These are phyloP conservation scores for Paramisgurnus dabryanus DNA, from an alignment of 2,113 vertebrate genomes.

Conservation along the genomic window DNA sequence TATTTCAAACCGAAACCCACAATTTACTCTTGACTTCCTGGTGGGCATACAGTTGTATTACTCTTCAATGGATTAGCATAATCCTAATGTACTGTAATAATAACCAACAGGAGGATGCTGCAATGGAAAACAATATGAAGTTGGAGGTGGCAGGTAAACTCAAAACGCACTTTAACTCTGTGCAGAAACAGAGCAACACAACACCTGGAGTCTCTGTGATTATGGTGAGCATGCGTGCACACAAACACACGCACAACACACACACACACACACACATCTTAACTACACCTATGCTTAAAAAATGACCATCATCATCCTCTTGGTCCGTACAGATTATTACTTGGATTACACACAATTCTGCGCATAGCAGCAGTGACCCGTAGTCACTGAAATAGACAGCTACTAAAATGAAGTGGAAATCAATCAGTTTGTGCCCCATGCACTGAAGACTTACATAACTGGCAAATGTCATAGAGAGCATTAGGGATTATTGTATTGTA, in stretches of 20 bases:
- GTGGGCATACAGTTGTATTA: neutral
- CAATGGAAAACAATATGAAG: constrained; percentile 92
- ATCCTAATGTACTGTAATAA: neutral
- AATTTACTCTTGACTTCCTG: neutral
- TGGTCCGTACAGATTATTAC: neutral
- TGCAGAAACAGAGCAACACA: constrained; percentile 85
- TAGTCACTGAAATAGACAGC: constrained; percentile 23
- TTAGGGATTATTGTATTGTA: constrained; percentile 31
- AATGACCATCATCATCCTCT: neutral
- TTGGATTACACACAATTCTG: constrained; percentile 21
- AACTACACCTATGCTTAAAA: neutral
- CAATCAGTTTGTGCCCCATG: constrained; percentile 16
- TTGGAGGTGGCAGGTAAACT: constrained; percentile 95
- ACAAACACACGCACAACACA: neutral
- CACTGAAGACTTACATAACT: constrained; percentile 39
- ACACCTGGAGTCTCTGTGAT: constrained; percentile 90
- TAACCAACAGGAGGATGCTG: constrained; percentile 80
- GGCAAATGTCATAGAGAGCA: constrained; percentile 14
- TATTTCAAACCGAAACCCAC: neutral
- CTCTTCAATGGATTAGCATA: neutral
- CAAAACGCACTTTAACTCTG: constrained; percentile 91
- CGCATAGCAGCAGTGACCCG: neutral
- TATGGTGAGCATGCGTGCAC: constrained; percentile 81
- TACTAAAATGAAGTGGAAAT: neutral
- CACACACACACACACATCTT: constrained; percentile 4